phyloP scores from a whole-genome alignment of 2,888 invertebrate species.

The Ophion obscuratus region DNA sequence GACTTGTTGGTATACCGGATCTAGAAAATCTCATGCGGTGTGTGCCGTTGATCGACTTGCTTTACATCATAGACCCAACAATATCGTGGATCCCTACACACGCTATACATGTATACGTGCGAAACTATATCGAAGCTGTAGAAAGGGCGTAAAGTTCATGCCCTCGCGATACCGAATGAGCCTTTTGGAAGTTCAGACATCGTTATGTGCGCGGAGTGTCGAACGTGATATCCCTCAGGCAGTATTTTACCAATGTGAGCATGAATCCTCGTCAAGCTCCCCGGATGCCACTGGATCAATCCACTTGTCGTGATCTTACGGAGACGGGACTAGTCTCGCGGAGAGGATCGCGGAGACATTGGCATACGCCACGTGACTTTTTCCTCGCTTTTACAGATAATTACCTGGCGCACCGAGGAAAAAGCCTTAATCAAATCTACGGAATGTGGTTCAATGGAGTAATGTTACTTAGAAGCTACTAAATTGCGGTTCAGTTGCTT shows the following conservation, averaged over 20 bases:
- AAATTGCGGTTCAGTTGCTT: no score
- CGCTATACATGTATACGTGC: background rate
- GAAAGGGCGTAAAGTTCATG: slow-evolving; percentile 13
- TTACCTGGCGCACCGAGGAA: background rate
- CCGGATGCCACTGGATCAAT: slow-evolving; percentile 36
- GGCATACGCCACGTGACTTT: slow-evolving; percentile 10
- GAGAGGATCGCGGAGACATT: background rate
- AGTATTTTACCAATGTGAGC: slow-evolving; percentile 1
- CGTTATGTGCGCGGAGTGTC: background rate
- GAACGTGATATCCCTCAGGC: background rate
- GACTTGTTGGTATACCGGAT: slow-evolving; percentile 68
- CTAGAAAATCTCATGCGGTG: slow-evolving; percentile 60
- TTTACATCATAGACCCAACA: slow-evolving; percentile 48
- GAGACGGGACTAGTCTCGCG: background rate
- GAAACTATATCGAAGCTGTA: background rate
- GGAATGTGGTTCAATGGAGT: background rate
- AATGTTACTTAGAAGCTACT: background rate
- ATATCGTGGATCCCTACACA: slow-evolving; percentile 23
- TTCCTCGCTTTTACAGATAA: background rate
- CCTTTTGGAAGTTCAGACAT: background rate
- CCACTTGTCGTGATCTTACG: slow-evolving; percentile 38
- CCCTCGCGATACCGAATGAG: background rate
- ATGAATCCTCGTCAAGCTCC: slow-evolving; percentile 18
- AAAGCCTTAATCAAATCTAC: background rate
- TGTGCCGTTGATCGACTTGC: slow-evolving; percentile 63